Percentiles rank a stretch among this genome's conserved stretches.
phyloP scores from a whole-genome alignment of 2,888 invertebrate genomes.

The Microplitis manilae region DNA sequence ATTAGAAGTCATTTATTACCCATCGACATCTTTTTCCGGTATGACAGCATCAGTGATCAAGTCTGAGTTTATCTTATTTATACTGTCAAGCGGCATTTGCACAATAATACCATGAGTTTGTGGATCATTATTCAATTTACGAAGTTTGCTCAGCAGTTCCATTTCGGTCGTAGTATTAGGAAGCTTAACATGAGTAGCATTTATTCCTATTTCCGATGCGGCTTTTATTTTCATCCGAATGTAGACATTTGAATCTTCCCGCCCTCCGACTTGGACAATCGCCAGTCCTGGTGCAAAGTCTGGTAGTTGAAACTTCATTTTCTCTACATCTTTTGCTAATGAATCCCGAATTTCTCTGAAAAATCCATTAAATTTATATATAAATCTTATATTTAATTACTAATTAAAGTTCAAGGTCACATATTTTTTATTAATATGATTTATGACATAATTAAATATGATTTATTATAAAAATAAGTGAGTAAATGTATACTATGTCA shows the following conservation, averaged over 20 bases:
- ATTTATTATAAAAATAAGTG: not conserved
- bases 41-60: slow-evolving; percentile 89
- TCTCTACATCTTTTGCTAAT: slow-evolving; percentile 78
- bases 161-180: slow-evolving; percentile 85
- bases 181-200: slow-evolving; percentile 84
- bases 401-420: too few relatives aligned
- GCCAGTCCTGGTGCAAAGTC: slow-evolving; percentile 85
- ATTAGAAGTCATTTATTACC: slow-evolving; percentile 75
- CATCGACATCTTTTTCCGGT: slow-evolving; percentile 95
- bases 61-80: slow-evolving; percentile 87
- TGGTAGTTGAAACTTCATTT: slow-evolving; percentile 75
- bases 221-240: slow-evolving; percentile 96
- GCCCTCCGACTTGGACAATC: slow-evolving; percentile 95
- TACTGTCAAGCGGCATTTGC: slow-evolving; percentile 94
- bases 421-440: too few relatives aligned
- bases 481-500: slow-evolving; percentile 16
- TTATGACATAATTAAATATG: too few relatives aligned
- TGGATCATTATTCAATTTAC: slow-evolving; percentile 86
- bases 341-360: slow-evolving; percentile 81
- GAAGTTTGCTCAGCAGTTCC: slow-evolving; percentile 82
- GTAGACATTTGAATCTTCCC: slow-evolving; percentile 98
- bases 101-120: slow-evolving; percentile 95
- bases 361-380: slow-evolving; percentile 42
- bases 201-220: slow-evolving; percentile 91
- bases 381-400: too few relatives aligned